Percentiles rank a stretch among this genome's conserved stretches.
phyloP scores from a whole-genome alignment of 2,888 invertebrate genomes.

The Agrochola circellaris region DNA sequence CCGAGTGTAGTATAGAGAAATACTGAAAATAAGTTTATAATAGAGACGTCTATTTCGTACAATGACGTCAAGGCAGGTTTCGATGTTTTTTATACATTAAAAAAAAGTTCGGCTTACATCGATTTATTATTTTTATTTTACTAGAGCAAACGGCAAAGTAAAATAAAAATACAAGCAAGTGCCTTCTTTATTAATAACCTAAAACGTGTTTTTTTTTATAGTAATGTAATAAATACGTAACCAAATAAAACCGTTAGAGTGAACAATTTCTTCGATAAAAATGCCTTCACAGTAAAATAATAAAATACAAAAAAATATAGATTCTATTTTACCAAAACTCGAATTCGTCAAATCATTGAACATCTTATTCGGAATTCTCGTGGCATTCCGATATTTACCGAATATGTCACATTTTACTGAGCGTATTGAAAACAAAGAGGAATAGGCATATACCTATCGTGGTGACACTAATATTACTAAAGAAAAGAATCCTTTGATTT shows the following conservation, averaged over 20 bases:
- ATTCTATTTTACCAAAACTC: background rate
- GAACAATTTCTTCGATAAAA: background rate
- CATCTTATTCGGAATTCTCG: constrained; percentile 1
- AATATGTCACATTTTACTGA: constrained; percentile 25
- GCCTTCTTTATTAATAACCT: background rate
- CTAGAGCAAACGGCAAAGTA: background rate
- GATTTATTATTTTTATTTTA: background rate
- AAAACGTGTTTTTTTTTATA: background rate
- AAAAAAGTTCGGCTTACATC: background rate
- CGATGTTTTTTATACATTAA: background rate
- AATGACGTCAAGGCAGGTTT: background rate
- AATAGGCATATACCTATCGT: constrained; percentile 25
- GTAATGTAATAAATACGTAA: background rate
- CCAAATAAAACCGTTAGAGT: background rate
- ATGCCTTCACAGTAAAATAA: background rate
- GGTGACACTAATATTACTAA: constrained; percentile 41
- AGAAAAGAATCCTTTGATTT: constrained; percentile 32
- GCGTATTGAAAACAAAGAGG: constrained; percentile 28
- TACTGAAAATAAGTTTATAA: background rate
- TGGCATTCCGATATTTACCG: constrained; percentile 20
- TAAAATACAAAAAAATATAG: background rate
- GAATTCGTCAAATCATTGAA: constrained; percentile 16
- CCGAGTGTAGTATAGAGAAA: background rate
- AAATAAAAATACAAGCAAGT: no score
- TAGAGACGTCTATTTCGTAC: background rate